Evolutionary conservation across 2,888 invertebrate genomes (phyloP).

Genomic region (Ptychoptera albimana): DNA sequence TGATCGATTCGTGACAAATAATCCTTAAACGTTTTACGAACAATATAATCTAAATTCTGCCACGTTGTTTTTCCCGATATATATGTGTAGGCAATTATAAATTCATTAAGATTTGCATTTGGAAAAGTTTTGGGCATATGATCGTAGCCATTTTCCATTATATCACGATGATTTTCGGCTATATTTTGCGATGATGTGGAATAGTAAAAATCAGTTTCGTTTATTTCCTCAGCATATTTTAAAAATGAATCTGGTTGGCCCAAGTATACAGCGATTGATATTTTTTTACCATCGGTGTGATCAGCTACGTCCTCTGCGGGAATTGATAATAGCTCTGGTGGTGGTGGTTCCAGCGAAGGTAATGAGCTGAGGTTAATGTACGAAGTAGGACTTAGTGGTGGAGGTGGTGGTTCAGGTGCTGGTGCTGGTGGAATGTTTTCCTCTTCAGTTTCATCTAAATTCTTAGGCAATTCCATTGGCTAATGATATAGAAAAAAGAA

Average conservation of each 20-base stretch:
- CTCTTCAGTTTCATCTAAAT: conserved; percentile 27
- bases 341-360: conserved; percentile 18
- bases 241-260: conserved; percentile 67
- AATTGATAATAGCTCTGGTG: conserved; percentile 24
- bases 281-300: conserved; percentile 70
- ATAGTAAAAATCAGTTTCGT: conserved; percentile 46
- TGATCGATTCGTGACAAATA: conserved; percentile 87
- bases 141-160: conserved; percentile 12
- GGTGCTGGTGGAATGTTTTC: conserved; percentile 27
- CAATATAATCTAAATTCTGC: conserved; percentile 85
- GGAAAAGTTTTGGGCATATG: conserved; percentile 37
- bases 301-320: conserved; percentile 33
- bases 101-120: conserved; percentile 48
- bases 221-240: conserved; percentile 49
- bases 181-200: conserved; percentile 41
- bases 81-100: conserved; percentile 74
- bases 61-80: conserved; percentile 88
- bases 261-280: conserved; percentile 74
- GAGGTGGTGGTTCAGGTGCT: conserved; percentile 28
- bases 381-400: conserved; percentile 25
- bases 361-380: conserved; percentile 24
- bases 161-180: conserved; percentile 30
- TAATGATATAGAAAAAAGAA: no score
- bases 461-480: conserved; percentile 29
- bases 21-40: conserved; percentile 85